Conservation (phyloP, 2,113 vertebrate species). For the Calidris pygmaea region DNA sequence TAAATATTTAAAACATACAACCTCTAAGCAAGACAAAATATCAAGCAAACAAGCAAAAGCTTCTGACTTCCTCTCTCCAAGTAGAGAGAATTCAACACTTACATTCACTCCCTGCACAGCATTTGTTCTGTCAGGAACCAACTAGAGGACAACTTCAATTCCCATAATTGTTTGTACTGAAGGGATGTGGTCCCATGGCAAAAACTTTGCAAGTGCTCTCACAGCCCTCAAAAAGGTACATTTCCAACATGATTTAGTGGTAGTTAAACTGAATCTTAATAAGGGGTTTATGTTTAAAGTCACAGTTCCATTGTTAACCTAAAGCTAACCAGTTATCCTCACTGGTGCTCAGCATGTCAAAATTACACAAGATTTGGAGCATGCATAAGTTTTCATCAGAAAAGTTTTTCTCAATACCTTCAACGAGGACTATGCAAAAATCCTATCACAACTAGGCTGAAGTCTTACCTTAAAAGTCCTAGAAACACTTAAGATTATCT, state of each 20-base stretch:
- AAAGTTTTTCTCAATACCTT: not conserved
- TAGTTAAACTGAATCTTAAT: not conserved
- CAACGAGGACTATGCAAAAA: not conserved
- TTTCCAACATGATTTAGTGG: not conserved
- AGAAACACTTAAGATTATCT: not conserved
- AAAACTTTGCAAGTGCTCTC: not conserved
- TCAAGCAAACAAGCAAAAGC: not conserved
- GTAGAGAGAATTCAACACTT: not conserved
- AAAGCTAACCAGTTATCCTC: not conserved
- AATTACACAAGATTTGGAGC: not conserved
- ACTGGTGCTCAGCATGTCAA: not conserved
- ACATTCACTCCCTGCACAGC: not conserved
- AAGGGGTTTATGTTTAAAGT: not conserved
- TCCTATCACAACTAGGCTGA: not conserved
- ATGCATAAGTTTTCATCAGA: not conserved
- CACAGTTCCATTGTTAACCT: not conserved
- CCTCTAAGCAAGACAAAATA: not conserved
- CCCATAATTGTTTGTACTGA: not conserved
- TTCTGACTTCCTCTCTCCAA: not conserved
- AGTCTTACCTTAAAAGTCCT: not conserved
- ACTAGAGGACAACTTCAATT: not conserved
- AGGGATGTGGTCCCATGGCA: not conserved
- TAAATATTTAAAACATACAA: not conserved
- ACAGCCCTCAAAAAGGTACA: not conserved
- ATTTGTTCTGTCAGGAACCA: not conserved